Evolutionary conservation across 2,797 vertebrate species (phyloP), one percentile per base, ranked within the genome.

Genomic region (Rhyacichthys aspro): DNA sequence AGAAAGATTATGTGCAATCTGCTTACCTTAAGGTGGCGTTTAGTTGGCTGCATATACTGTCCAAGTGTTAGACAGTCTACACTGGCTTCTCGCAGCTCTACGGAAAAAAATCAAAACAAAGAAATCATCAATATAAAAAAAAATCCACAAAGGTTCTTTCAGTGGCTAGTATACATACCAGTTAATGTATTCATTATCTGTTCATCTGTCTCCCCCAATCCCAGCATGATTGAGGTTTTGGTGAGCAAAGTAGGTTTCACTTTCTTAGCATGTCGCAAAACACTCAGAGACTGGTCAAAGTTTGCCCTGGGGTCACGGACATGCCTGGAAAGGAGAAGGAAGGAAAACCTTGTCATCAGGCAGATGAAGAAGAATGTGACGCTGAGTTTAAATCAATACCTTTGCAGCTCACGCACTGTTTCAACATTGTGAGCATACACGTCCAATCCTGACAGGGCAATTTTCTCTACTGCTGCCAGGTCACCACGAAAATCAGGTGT

Each of bases 31-130:
- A 99, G 92, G 78, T 98, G 95, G 16, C 97, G 95, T 75, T 95
- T 98, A 15, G 97, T 99, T 59, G 98, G 98, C 59, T 99, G 98
- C 98, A 99, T 99, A 74, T 99, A 99, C 82, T 99, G 98, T 45
- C 97, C 98, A 34, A 99, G 79, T 0, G 97, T 99, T 66, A 99
- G 83, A 89, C 98, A 99, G 81, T 99, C 98, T 47, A 99, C 95
- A 11, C 78, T 88, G 1, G 93, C 93, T 66, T 94, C 94, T 57
- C 94, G 91, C 74, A 99, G 83, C 55, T 94, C 98, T 98, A 83
- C 1, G 83, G n/a, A 82, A 71, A 59, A 55, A 72, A 32, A 59
- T 55, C 4, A 48, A 3, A 33, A 32, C 7, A 67, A 7, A 59
- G 37, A 67, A 53, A 44, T 9, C 1, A 7, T 18, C 15, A 12